Evolutionary conservation across 2,888 invertebrate species (phyloP).

Genomic region (Abrostola tripartita): DNA sequence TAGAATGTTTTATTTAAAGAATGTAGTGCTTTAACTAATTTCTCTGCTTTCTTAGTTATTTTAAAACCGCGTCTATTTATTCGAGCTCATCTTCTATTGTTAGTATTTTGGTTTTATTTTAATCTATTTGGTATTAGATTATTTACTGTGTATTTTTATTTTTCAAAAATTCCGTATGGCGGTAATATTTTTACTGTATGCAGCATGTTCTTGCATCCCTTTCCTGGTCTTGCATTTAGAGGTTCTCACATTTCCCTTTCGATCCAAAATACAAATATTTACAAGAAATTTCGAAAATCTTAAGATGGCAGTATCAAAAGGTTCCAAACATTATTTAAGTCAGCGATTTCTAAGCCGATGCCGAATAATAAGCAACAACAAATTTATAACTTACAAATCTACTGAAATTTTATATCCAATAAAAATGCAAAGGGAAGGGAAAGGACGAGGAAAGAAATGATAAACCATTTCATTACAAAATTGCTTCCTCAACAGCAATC

Average conservation of each 20-base stretch:
- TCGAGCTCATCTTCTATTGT: too few relatives aligned
- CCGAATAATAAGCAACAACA: conserved; percentile 31
- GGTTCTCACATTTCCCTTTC: conserved; percentile 71
- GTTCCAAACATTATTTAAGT: conserved; percentile 8
- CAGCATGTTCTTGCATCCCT: conserved; percentile 60
- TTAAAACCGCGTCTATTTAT: too few relatives aligned
- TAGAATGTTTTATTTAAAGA: too few relatives aligned
- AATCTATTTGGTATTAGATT: neutral
- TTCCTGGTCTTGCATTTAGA: conserved; percentile 61
- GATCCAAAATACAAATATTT: conserved; percentile 38
- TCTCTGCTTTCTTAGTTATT: neutral
- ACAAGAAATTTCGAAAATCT: conserved; percentile 23
- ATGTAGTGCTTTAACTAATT: too few relatives aligned
- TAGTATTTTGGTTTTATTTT: neutral
- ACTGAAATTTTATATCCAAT: conserved; percentile 35
- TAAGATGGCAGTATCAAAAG: conserved; percentile 40
- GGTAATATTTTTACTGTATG: conserved; percentile 56
- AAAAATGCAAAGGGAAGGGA: conserved; percentile 32
- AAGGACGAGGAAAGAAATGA: conserved; percentile 25
- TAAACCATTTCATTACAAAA: conserved; percentile 44
- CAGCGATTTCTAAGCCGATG: conserved; percentile 23
- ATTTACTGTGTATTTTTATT: neutral
- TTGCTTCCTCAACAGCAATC: conserved; percentile 41
- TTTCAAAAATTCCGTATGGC: conserved; percentile 65
- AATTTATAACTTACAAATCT: conserved; percentile 35